Evolutionary conservation across 1,140 invertebrate genomes (phyloP).

Genomic region (Drosophila bifasciata): DNA sequence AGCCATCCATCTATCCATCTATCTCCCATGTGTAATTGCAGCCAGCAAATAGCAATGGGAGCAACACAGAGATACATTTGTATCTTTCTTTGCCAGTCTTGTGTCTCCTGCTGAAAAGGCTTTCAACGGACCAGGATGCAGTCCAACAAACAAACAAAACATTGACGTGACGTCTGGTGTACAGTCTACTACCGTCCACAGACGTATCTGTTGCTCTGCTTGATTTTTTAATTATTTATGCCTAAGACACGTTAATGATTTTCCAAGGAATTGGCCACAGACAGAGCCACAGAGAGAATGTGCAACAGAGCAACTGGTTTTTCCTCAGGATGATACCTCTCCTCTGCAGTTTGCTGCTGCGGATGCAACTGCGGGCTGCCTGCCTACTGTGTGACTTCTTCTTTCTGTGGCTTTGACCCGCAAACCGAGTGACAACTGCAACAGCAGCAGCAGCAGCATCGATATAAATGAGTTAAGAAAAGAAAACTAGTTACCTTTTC

Average conservation of each 20-base stretch:
- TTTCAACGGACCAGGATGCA: constrained; percentile 59
- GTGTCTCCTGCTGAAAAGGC: constrained; percentile 26
- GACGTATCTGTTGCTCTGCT: constrained; percentile 21
- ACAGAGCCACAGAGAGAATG: constrained; percentile 39
- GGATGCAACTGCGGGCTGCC: constrained; percentile 1
- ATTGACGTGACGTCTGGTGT: constrained; percentile 27
- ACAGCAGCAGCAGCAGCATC: too few species aligned
- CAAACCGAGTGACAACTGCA: constrained; percentile 38
- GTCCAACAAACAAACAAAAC: constrained; percentile 51
- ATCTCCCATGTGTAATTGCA: constrained; percentile 60
- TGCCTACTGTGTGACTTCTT: constrained; percentile 17
- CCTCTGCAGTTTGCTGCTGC: neutral
- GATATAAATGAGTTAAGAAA: constrained; percentile 11
- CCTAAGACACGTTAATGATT: constrained; percentile 80
- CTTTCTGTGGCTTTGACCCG: constrained; percentile 29
- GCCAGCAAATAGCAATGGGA: constrained; percentile 19
- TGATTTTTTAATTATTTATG: constrained; percentile 79
- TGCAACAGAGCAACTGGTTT: constrained; percentile 39
- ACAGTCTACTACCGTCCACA: constrained; percentile 25
- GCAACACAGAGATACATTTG: constrained; percentile 44
- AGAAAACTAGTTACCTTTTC: constrained; percentile 21
- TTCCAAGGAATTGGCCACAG: constrained; percentile 61
- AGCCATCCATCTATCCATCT: constrained; percentile 28
- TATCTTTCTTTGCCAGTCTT: constrained; percentile 7
- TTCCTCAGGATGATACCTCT: constrained; percentile 17